Conservation (phyloP, 2,888 invertebrate genomes). For the Agriopis marginaria region DNA sequence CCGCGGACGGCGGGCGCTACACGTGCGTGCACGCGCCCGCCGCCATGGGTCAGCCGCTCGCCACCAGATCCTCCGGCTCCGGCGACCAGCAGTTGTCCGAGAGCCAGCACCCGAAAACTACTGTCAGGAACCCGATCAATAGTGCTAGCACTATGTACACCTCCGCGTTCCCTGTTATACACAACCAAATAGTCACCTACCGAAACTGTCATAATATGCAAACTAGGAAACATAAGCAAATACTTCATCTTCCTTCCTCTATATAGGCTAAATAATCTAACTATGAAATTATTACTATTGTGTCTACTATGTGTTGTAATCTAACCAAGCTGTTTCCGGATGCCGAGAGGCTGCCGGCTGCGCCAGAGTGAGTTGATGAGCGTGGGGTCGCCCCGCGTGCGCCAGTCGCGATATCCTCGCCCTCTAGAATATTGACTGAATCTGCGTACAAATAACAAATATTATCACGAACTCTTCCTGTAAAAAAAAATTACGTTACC, state of each 20-base stretch:
- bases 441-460: constrained; percentile 74
- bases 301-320: constrained; percentile 17
- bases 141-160: constrained; percentile 91
- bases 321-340: constrained; percentile 88
- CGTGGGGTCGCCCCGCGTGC: constrained; percentile 89
- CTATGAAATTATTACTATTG: too few relatives aligned
- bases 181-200: not conserved
- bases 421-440: constrained; percentile 87
- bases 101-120: constrained; percentile 91
- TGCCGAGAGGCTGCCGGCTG: constrained; percentile 91
- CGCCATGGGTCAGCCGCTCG: constrained; percentile 90
- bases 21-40: constrained; percentile 87
- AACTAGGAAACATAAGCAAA: not conserved
- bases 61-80: constrained; percentile 89
- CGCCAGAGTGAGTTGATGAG: constrained; percentile 91
- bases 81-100: constrained; percentile 93
- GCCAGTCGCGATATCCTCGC: constrained; percentile 90
- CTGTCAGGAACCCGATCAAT: constrained; percentile 90
- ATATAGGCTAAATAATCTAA: too few relatives aligned
- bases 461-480: constrained; percentile 17
- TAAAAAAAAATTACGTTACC: constrained; percentile 6
- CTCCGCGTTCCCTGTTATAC: constrained; percentile 89
- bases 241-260: too few relatives aligned
- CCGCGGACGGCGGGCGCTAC: constrained; percentile 84
- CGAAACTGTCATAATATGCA: not conserved